Conservation (phyloP, 2,113 vertebrate genomes). For the Ceyx melanurus region DNA sequence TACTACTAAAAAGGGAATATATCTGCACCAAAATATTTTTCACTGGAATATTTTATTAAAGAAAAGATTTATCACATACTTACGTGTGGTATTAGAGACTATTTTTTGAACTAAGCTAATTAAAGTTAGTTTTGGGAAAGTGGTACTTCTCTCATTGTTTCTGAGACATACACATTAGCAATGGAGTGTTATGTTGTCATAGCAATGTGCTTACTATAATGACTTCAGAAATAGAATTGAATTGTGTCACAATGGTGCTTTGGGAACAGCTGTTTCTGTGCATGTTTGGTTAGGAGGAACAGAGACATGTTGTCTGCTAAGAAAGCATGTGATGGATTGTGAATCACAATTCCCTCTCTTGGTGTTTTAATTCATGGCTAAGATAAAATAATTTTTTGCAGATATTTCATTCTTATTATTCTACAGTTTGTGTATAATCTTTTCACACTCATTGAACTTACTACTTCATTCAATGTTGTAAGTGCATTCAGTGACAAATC, state of each 20-base stretch:
- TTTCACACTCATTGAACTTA: neutral
- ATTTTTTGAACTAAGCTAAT: conserved; percentile 27
- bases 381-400: neutral
- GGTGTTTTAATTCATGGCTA: neutral
- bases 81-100: neutral
- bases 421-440: neutral
- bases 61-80: neutral
- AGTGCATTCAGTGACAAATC: neutral
- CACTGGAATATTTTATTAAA: neutral
- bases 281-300: neutral
- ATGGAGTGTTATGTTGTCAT: neutral
- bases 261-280: neutral
- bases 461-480: neutral
- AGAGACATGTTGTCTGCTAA: accelerated
- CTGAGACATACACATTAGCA: neutral
- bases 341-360: neutral
- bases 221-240: neutral
- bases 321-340: neutral
- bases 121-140: neutral
- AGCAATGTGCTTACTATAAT: neutral
- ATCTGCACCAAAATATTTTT: neutral
- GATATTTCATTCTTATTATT: neutral
- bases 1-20: neutral
- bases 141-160: conserved; percentile 31
- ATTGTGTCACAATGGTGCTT: neutral